Evolutionary conservation across 2,888 invertebrate species (phyloP).

Genomic region (Hyposoter dolosus): DNA sequence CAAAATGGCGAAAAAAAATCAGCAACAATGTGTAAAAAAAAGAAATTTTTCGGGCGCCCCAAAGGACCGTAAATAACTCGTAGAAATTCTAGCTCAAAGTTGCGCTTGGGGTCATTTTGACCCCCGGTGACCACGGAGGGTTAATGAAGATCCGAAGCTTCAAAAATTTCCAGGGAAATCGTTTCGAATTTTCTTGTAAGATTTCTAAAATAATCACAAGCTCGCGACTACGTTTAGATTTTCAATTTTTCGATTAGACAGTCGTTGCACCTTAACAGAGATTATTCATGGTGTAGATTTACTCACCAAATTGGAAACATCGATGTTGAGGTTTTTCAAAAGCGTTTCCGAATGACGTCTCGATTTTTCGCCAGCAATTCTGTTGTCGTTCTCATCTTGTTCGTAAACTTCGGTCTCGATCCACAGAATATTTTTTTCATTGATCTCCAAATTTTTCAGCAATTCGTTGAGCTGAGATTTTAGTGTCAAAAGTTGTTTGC

Average conservation of each 20-base stretch:
- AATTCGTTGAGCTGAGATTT: constrained; percentile 71
- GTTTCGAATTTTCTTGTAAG: too few relatives aligned
- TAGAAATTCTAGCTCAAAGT: too few relatives aligned
- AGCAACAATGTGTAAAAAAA: too few relatives aligned
- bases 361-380: constrained; percentile 45
- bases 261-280: neutral
- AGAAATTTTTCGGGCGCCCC: too few relatives aligned
- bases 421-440: constrained; percentile 68
- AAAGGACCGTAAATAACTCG: too few relatives aligned
- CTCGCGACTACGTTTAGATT: neutral
- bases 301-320: constrained; percentile 38
- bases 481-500: constrained; percentile 62
- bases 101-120: too few relatives aligned
- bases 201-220: too few relatives aligned
- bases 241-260: neutral
- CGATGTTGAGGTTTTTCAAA: constrained; percentile 1
- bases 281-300: neutral
- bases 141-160: too few relatives aligned
- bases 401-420: constrained; percentile 41
- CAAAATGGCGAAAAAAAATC: too few relatives aligned
- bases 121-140: too few relatives aligned
- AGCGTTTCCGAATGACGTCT: constrained; percentile 56
- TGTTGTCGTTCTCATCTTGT: constrained; percentile 56
- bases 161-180: too few relatives aligned
- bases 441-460: constrained; percentile 69